These are phyloP conservation scores for Brachymystax lenok DNA, from an alignment of 2,797 vertebrate genomes.

Conservation along the genomic window DNA sequence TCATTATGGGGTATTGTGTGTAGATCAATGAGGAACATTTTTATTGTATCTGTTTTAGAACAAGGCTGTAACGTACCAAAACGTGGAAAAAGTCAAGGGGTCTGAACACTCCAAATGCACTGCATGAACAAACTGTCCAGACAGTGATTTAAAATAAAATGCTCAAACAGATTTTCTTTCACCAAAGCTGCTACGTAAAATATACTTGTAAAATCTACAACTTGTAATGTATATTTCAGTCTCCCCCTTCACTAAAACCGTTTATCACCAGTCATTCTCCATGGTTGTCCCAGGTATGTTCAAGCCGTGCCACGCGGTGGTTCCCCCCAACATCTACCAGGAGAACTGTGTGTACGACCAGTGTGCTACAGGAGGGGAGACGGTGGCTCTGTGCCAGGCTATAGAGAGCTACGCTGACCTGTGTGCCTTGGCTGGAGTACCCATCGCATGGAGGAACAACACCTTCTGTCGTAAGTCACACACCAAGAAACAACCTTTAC, in stretches of 20 bases:
- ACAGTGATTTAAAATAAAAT: background rate
- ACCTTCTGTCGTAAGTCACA: conserved; percentile 82
- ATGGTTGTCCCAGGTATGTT: conserved; percentile 77
- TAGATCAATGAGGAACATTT: too few relatives aligned
- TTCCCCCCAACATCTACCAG: conserved; percentile 77
- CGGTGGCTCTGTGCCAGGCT: conserved; percentile 83
- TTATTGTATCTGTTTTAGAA: too few relatives aligned
- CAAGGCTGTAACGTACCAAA: too few relatives aligned
- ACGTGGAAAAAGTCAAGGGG: too few relatives aligned
- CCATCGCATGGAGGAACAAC: conserved; percentile 81
- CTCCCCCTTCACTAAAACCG: too few relatives aligned
- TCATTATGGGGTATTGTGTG: too few relatives aligned
- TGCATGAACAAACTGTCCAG: too few relatives aligned
- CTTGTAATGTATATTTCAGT: background rate
- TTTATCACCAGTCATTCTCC: background rate
- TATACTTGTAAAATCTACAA: background rate
- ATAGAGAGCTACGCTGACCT: conserved; percentile 86
- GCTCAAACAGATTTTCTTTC: background rate
- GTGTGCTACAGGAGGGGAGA: conserved; percentile 80
- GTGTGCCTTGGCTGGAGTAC: conserved; percentile 76
- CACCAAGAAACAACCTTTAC: too few relatives aligned
- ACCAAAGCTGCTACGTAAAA: background rate
- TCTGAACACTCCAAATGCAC: too few relatives aligned
- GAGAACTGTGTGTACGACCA: conserved; percentile 85
- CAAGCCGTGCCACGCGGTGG: conserved; percentile 76